Percentiles rank a stretch among this genome's conserved stretches.
phyloP scores from a whole-genome alignment of 2,888 invertebrate genomes.

The Automeris io region DNA sequence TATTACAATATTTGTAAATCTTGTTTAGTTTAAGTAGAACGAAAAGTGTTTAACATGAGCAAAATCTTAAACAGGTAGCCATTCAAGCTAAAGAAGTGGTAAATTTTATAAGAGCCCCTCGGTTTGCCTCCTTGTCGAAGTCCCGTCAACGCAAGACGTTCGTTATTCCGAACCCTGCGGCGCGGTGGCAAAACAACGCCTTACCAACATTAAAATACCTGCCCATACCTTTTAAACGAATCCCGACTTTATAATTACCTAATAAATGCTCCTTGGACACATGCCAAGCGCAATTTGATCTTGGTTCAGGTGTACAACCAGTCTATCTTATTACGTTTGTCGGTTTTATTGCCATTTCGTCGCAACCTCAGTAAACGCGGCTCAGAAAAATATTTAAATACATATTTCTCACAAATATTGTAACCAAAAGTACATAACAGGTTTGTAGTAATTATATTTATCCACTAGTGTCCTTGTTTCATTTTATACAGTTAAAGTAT shows the following conservation, averaged over 20 bases:
- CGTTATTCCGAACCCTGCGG: constrained; percentile 63
- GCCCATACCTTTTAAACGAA: constrained; percentile 26
- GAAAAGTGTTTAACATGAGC: not conserved
- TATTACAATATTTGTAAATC: too few species aligned
- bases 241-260: constrained; percentile 37
- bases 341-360: constrained; percentile 58
- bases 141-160: constrained; percentile 47
- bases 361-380: constrained; percentile 56
- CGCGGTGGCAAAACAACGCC: constrained; percentile 35
- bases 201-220: constrained; percentile 37
- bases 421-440: constrained; percentile 20
- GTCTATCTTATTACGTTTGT: constrained; percentile 64
- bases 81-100: constrained; percentile 37
- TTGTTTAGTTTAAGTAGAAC: not conserved
- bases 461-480: constrained; percentile 36
- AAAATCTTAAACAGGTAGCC: constrained; percentile 12
- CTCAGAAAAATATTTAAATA: constrained; percentile 65
- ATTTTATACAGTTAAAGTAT: constrained; percentile 26
- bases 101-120: constrained; percentile 48
- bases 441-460: constrained; percentile 29
- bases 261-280: constrained; percentile 14
- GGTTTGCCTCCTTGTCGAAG: constrained; percentile 44
- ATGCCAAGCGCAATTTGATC: constrained; percentile 15
- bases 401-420: constrained; percentile 49
- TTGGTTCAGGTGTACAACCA: constrained; percentile 41